phyloP scores from a whole-genome alignment of 1,140 invertebrate genomes.

The Caenorhabditis briggsae region DNA sequence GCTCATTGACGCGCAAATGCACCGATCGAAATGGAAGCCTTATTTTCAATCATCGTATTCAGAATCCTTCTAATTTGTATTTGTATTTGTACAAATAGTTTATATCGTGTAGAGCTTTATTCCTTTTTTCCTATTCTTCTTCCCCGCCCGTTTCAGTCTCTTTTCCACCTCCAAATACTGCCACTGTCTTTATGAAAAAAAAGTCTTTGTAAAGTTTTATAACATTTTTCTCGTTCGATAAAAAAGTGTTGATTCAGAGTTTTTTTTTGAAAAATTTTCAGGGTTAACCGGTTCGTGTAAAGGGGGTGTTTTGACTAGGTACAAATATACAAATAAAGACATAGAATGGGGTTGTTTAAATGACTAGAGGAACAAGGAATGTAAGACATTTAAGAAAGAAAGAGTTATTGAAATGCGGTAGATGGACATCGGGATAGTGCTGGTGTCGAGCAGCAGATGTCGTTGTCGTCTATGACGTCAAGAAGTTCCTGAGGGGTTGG shows the following conservation, averaged over 20 bases:
- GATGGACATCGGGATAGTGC: not conserved
- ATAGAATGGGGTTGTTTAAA: too few species aligned
- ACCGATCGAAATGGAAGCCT: too few species aligned
- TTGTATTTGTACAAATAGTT: constrained; percentile 54
- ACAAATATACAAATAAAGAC: constrained; percentile 25
- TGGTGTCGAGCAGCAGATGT: constrained; percentile 78
- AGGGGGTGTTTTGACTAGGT: not conserved
- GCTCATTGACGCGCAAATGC: too few species aligned
- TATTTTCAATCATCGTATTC: not conserved
- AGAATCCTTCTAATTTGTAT: constrained; percentile 5
- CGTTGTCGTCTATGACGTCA: constrained; percentile 90
- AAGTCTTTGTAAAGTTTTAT: too few species aligned
- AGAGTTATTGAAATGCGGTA: not conserved
- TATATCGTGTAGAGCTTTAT: constrained; percentile 47
- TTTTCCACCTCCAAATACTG: not conserved
- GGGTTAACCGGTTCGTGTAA: not conserved
- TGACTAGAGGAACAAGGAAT: too few species aligned
- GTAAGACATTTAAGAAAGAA: not conserved
- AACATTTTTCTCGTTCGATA: not conserved
- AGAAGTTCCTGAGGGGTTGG: constrained; percentile 90
- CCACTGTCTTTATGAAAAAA: not conserved
- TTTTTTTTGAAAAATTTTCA: not conserved
- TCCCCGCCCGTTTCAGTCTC: constrained; percentile 1
- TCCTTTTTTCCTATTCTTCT: not conserved
- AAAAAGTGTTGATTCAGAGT: not conserved